Base-by-base conservation (phyloP, 1,140 invertebrate genomes). In the Orius laevigatus region DNA sequence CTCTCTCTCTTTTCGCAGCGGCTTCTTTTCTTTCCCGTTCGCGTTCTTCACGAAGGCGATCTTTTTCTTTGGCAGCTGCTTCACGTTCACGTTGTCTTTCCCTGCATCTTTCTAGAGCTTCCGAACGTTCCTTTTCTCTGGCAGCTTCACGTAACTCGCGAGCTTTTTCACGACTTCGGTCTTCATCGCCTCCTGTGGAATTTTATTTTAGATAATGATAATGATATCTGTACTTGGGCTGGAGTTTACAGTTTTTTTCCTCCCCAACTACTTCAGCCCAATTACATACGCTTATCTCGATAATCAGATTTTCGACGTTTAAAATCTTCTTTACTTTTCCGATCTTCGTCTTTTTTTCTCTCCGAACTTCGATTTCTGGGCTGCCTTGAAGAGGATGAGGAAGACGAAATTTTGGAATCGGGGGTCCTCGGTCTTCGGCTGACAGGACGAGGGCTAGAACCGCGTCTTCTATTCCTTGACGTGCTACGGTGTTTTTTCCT, bases 61-160 rank as follows among this genome's bases (percentile, higher is more conserved):
- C 55, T 36, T 61, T 59, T 16, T 65, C 62, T 34, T 63, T 62
- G 10, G 49, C 51, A 45, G 55, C 48, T n/a, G 53, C 40, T 16
- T 68, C 66, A 4, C 63, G 57, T 12, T 70, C 66, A 11, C 53
- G 55, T 8, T 65, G 58, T 11, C 64, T 56, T 33, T 68, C 66
- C 31, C 66, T 54, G 3, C 52, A 53, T 18, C 58, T 49, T 32
- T 60, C 58, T 19, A 57, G 40, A n/a, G 55, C 52, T 49, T 56
- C 56, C 16, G 55, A 35, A 36, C 57, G 46, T 39, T 58, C 56
- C 40, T 53, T 57, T 50, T 59, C 55, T 39, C 54, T 49, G 14
- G 49, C 51, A 46, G 49, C 52, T 49, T 57, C 56, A 52, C 51
- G 45, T 33, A 36, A 15, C 2, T 47, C 46, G 9, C 46, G 31